phyloP scores from a whole-genome alignment of 2,888 invertebrate genomes.

The Plemyria rubiginata region DNA sequence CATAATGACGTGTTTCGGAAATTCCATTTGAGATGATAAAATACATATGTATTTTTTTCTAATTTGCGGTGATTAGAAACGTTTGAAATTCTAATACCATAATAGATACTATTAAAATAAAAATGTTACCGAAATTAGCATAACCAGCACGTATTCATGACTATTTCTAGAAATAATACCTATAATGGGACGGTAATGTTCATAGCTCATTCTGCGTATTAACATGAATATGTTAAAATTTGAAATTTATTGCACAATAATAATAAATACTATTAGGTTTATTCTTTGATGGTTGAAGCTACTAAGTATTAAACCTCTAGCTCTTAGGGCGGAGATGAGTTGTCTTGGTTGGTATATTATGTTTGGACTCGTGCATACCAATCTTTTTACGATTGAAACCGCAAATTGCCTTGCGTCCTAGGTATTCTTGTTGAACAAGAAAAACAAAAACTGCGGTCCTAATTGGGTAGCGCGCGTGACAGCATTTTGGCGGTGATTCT shows the following conservation, averaged over 20 bases:
- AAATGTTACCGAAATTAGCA: constrained; percentile 51
- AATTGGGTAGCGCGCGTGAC: constrained; percentile 70
- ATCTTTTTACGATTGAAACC: constrained; percentile 30
- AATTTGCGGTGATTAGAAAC: constrained; percentile 7
- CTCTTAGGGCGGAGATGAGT: constrained; percentile 9
- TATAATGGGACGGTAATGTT: constrained; percentile 52
- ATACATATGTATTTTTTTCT: background rate
- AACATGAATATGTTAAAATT: constrained; percentile 68
- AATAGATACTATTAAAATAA: constrained; percentile 18
- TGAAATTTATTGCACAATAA: constrained; percentile 53
- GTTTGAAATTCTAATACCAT: background rate
- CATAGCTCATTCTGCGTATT: constrained; percentile 53
- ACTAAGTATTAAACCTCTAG: constrained; percentile 33
- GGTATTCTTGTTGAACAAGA: constrained; percentile 32
- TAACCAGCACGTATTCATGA: constrained; percentile 51
- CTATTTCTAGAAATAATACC: constrained; percentile 46
- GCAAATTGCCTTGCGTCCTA: constrained; percentile 35
- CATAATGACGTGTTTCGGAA: background rate
- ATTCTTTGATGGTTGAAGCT: constrained; percentile 34
- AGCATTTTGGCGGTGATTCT: constrained; percentile 62
- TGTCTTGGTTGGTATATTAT: constrained; percentile 9
- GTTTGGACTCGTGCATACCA: background rate
- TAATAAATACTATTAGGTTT: constrained; percentile 47
- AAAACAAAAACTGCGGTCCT: constrained; percentile 53
- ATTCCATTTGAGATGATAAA: background rate